These are phyloP conservation scores for Desoria tigrina DNA, from an alignment of 2,888 invertebrate species.

Conservation along the genomic window DNA sequence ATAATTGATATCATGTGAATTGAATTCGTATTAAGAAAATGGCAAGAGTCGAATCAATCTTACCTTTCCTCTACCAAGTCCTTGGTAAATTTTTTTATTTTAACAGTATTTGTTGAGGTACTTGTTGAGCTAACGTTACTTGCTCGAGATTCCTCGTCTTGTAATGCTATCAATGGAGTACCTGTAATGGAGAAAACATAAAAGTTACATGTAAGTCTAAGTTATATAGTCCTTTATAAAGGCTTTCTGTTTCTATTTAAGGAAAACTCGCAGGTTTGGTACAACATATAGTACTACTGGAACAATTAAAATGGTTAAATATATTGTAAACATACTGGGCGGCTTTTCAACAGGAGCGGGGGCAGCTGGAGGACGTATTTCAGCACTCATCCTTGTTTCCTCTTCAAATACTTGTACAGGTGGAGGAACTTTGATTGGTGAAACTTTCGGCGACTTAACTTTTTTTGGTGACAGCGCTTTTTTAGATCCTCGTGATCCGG, in stretches of 20 bases:
- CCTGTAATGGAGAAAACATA: background rate
- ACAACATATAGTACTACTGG: too few relatives aligned
- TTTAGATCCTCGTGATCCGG: slow-evolving; percentile 21
- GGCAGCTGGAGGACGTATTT: slow-evolving; percentile 35
- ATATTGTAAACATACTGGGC: background rate
- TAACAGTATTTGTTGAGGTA: slow-evolving; percentile 59
- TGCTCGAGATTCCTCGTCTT: slow-evolving; percentile 74
- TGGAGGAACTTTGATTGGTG: slow-evolving; percentile 20
- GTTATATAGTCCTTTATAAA: background rate
- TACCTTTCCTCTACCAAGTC: slow-evolving; percentile 60
- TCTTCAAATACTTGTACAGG: slow-evolving; percentile 61
- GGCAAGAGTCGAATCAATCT: too few relatives aligned
- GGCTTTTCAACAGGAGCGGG: background rate
- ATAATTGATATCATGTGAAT: too few relatives aligned
- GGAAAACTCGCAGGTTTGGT: too few relatives aligned
- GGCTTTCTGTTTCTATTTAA: background rate
- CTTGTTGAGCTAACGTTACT: slow-evolving; percentile 72
- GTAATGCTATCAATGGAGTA: background rate
- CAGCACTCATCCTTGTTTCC: slow-evolving; percentile 63
- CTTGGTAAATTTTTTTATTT: slow-evolving; percentile 61
- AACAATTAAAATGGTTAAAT: background rate
- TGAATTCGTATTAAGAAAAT: background rate
- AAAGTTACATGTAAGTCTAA: too few relatives aligned
- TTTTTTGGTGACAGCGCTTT: slow-evolving; percentile 34
- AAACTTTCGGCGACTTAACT: slow-evolving; percentile 24